phyloP scores from a whole-genome alignment of 2,113 vertebrate species.

The human region GRCh38 chr20:52880501-52881000 shows the following conservation, averaged over 20 bases:
- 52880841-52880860: background rate
- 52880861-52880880: background rate
- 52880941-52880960: background rate
- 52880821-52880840: no score
- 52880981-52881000: background rate
- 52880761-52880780: background rate
- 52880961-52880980: background rate
- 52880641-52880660: constrained; percentile 50
- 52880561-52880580: constrained; percentile 71
- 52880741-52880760: background rate
- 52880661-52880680: background rate
- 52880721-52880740: background rate
- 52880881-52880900: background rate
- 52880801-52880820: background rate
- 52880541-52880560: constrained; percentile 65
- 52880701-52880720: background rate
- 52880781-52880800: accelerated
- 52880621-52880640: constrained; percentile 51
- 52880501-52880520: constrained; percentile 76
- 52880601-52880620: constrained; percentile 34
- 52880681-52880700: background rate
- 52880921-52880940: background rate
- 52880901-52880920: background rate
- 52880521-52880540: constrained; percentile 65
- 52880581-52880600: constrained; percentile 69